Evolutionary conservation across 2,888 invertebrate genomes (phyloP).

Genomic region (Melanotus villosus): DNA sequence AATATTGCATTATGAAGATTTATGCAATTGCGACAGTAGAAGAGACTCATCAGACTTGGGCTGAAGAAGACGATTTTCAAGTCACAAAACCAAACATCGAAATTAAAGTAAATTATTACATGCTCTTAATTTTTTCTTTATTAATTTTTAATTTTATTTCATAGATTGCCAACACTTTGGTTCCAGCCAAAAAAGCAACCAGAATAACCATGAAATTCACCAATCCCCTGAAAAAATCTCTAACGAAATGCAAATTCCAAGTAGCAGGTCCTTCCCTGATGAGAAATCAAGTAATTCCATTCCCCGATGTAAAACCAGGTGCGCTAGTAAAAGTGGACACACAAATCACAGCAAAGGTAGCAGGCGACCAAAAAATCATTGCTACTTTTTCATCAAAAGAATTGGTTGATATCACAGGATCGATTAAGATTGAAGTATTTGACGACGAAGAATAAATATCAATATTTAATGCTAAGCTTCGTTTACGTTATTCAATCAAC

Average conservation of each 20-base stretch:
- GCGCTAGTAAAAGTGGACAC: conserved; percentile 72
- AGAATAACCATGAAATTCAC: conserved; percentile 74
- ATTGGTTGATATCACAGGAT: conserved; percentile 79
- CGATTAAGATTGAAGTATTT: conserved; percentile 73
- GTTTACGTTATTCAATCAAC: too few species aligned
- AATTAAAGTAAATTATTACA: conserved; percentile 76
- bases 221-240: conserved; percentile 77
- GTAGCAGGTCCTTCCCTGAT: conserved; percentile 79
- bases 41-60: conserved; percentile 87
- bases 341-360: conserved; percentile 75
- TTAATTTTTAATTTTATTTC: conserved; percentile 49
- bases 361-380: conserved; percentile 77
- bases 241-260: conserved; percentile 79
- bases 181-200: conserved; percentile 72
- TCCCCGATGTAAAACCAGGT: conserved; percentile 72
- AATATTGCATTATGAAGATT: conserved; percentile 85
- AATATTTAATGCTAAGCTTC: too few species aligned
- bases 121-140: too few species aligned
- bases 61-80: conserved; percentile 87
- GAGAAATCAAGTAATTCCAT: conserved; percentile 73
- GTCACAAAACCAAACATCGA: conserved; percentile 80
- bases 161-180: conserved; percentile 75
- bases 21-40: conserved; percentile 83
- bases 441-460: conserved; percentile 36
- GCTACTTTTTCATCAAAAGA: conserved; percentile 81